Base-by-base conservation (phyloP, 37 sponge, comb jelly and placozoan genomes). In the Tethya wilhelma region DNA sequence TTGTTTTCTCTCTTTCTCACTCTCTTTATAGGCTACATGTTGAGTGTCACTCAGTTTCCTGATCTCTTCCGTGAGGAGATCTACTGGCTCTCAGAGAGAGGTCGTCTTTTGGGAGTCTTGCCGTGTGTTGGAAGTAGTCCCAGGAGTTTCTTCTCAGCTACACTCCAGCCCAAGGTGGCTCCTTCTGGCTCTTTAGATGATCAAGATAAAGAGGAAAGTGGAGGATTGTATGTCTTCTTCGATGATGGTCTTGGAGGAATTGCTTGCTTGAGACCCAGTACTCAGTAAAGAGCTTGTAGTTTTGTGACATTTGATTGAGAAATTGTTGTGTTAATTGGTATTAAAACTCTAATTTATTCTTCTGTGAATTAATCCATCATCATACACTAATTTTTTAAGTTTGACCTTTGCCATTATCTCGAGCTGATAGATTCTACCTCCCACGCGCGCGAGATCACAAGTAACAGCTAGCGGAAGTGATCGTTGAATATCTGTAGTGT, bases 201-300 rank as follows among this genome's bases (percentile, higher is more conserved):
- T 12, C 32, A 22, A 2, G 63, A 32, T 14, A 45, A 36, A n/a
- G 77, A 84, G 20, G 73, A 82, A 0, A 44, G 33, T 43, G 74
- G 83, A 28, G 83, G 83, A 57, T 23, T 79, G 30, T 74, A 72
- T 25, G 67, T 80, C 37, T 87, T 72, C 70, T 87, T 79, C 26
- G 40, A 73, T 73, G 88, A 87, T 74, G 88, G 88, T 20, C 59
- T 69, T 22, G 88, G 88, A 26, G 88, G 70, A 20, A 80, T 87
- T 43, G 68, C 69, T 30, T 81, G 88, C 56, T 8, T 65, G 28
- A 73, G 53, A 73, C 76, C 28, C 38, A 20, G 25, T 19, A 23
- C 7, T 22, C 2, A 66, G 20, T 66, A 36, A 66, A n/a, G n/a
- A n/a, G n/a, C n/a, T n/a, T n/a, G n/a, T n/a, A n/a, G n/a, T n/a